Base-by-base conservation (phyloP, 2,888 invertebrate species). In the Sycophila texana region DNA sequence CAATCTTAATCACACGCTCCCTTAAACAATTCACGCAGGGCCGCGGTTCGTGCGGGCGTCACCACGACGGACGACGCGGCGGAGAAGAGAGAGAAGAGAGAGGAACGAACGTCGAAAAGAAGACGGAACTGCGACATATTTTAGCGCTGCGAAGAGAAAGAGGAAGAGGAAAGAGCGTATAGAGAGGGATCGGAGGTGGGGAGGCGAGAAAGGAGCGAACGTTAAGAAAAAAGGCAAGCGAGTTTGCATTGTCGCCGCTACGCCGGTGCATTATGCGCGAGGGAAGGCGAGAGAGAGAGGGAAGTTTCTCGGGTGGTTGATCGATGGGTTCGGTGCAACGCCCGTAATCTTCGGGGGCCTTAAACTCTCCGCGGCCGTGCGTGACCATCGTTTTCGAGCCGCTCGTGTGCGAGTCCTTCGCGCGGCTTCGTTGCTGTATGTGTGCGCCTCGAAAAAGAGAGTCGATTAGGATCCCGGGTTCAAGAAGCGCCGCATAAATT, bases 261-360 rank as follows among this genome's bases (percentile, higher is more conserved):
- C n/a, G 53, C 10, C n/a, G 4, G 53, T 26, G 51, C 65, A 68
- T 65, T 74, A 60, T 49, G 61, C 60, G 70, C 5, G 65, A 14
- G 55, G 22, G 60, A 47, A 58, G 22, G 61, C 2, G 49, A 7
- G 22, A 13, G 49, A 60, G 68, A 49, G 53, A 22, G 71, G 16
- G 55, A 47, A 47, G 57, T 57, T 73, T 39, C 67, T 60, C 63
- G 80, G 77, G 58, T 77, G 71, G 68, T 83, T 81, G 84, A 83
- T 81, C 86, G 87, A 87, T 86, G 87, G 86, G 85, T 87, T 86
- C 87, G 85, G 89, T 89, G 89, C 89, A 90, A 89, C 85, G 89
- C 86, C 88, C 89, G 88, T 88, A 88, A 89, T 88, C 87, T 89
- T 86, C 87, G 88, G 88, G 88, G 88, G 87, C 79, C 87, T 84